Base-by-base conservation (phyloP, 2,113 vertebrate genomes). In the Sebastes fasciatus region DNA sequence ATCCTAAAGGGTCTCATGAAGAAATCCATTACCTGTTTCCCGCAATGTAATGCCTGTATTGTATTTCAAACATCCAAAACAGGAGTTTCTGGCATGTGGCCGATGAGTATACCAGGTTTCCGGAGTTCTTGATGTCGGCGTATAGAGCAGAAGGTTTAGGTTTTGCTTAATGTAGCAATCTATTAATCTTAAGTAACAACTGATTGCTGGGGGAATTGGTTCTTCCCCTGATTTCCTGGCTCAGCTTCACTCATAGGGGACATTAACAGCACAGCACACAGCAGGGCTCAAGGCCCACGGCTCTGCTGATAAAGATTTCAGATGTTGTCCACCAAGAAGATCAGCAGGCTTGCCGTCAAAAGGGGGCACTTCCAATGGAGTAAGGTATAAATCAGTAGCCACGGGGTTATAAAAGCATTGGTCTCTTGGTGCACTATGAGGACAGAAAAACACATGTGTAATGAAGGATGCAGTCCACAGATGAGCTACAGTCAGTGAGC, bases 271-370 rank as follows among this genome's bases (percentile, higher is more conserved):
- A 11, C 76, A 91, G 80, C 64, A 68, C 76, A 63, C 76, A 71
- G 77, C 68, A 75, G 55, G 77, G 74, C 75, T 69, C 70, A 49
- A 49, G 69, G 79, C 73, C 68, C 58, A 77, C 54, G 0, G 64
- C 10, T 87, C 43, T 42, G 64, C 75, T 94, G 91, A 94, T 95
- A 93, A 93, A 94, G 90, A 93, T 94, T 93, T 94, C 95, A 95
- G 94, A 95, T 95, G 93, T 94, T 87, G 62, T 89, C 65, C 80
- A 67, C 58, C 68, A 61, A 80, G 75, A 79, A 92, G 86, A 89
- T 80, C 79, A 54, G 63, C 70, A 71, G 61, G 60, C 16, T 55
- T 82, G 61, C 79, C 82, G 82, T 91, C 74, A 89, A 85, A 88
- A 54, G 49, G 76, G 70, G 80, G 76, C 76, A 81, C 48, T 51